phyloP scores from a whole-genome alignment of 2,113 vertebrate species.

The Oxyura jamaicensis region DNA sequence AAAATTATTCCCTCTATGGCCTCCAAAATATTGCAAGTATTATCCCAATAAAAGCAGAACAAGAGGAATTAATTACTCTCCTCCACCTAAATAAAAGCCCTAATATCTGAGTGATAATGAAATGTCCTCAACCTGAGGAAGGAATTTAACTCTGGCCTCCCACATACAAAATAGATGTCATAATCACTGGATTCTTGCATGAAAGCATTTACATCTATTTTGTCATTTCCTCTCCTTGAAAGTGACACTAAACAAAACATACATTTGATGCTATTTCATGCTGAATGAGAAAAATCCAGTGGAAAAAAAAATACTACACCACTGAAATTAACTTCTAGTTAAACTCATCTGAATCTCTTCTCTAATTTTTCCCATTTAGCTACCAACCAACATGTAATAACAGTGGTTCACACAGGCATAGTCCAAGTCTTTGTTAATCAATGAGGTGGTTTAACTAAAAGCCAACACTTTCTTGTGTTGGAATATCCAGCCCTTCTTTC shows the following conservation, averaged over 20 bases:
- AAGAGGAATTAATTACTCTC: background rate
- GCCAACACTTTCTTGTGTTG: background rate
- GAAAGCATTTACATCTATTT: background rate
- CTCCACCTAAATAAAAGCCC: background rate
- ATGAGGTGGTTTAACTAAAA: background rate
- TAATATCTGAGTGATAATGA: background rate
- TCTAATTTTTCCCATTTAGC: background rate
- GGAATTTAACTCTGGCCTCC: background rate
- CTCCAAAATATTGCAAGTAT: background rate
- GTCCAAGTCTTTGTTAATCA: background rate
- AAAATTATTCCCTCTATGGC: background rate
- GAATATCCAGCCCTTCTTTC: background rate
- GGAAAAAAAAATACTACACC: background rate
- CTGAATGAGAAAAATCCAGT: background rate
- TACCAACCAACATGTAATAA: background rate
- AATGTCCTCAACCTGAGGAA: slow-evolving; percentile 14
- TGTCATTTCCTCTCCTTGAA: background rate
- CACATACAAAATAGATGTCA: background rate
- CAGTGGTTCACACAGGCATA: background rate
- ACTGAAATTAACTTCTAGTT: background rate
- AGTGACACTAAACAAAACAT: background rate
- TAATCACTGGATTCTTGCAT: background rate
- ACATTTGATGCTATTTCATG: background rate
- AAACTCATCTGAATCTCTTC: background rate
- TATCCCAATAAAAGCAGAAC: background rate